These are phyloP conservation scores for Rhombomys opimus DNA, from an alignment of 2,113 vertebrate species.

Conservation along the genomic window DNA sequence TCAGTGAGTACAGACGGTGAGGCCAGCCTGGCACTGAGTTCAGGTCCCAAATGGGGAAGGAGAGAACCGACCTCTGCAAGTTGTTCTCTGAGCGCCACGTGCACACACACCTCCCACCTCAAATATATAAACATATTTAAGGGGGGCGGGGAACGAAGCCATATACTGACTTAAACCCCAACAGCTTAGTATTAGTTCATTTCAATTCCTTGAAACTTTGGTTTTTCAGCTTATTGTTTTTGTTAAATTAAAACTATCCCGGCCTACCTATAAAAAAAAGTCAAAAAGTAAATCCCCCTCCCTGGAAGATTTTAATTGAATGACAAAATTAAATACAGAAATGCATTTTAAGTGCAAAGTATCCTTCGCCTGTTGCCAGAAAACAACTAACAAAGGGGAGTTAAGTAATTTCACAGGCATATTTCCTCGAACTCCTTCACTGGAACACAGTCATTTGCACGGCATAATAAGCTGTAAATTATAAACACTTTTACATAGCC, in stretches of 20 bases:
- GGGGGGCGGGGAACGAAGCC: background rate
- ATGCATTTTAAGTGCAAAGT: constrained; percentile 72
- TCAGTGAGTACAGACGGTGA: background rate
- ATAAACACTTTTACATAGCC: constrained; percentile 79
- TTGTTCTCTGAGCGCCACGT: background rate
- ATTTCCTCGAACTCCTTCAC: constrained; percentile 73
- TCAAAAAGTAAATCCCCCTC: constrained; percentile 60
- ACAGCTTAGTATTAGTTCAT: constrained; percentile 29
- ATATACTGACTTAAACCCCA: constrained; percentile 49
- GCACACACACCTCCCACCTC: background rate
- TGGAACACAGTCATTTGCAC: constrained; percentile 69
- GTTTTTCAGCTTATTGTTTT: constrained; percentile 57
- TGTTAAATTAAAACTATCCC: constrained; percentile 63
- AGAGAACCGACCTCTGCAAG: background rate
- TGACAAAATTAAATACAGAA: constrained; percentile 69
- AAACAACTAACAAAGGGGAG: constrained; percentile 73
- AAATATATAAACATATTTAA: background rate
- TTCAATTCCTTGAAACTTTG: constrained; percentile 45
- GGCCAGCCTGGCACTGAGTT: background rate
- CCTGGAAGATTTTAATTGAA: constrained; percentile 55
- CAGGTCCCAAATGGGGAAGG: background rate
- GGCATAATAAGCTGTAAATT: constrained; percentile 79
- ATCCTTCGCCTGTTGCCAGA: constrained; percentile 59
- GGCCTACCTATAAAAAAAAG: constrained; percentile 40
- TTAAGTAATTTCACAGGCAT: constrained; percentile 64